Evolutionary conservation across 2,113 vertebrate species (phyloP), one percentile per base, ranked within the genome.

Genomic region (Ramphastos sulfuratus): DNA sequence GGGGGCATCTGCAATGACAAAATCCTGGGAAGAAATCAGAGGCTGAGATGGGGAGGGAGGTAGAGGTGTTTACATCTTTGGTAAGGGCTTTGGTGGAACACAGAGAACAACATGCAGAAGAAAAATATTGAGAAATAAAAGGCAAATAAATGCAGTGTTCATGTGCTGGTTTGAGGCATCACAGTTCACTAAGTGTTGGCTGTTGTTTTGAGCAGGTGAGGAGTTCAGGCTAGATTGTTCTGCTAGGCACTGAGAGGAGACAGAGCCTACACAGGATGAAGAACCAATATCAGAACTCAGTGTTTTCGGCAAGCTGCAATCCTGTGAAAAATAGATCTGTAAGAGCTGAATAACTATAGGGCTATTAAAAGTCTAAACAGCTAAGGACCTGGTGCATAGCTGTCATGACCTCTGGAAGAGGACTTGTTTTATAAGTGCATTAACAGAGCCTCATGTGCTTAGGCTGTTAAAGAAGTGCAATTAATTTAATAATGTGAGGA

Each of bases 381-480:
- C 42, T 56, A 37, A 64, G 12, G 60, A 69, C 16, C 17, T 39
- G 79, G 20, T 48, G 6, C 17, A 24, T 33, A 76, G 37, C 33
- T 91, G 31, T 63, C 65, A 50, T 23, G 82, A 50, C 5, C 72
- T 46, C 48, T 81, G 79, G 56, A 93, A 54, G 0, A 52, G 31
- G 58, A 80, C 24, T 42, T 64, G 17, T 76, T 95, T 93, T 85
- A 0, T 73, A 66, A 82, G 42, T 73, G 33, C 27, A 4, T 77
- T 82, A 52, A n/a, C 55, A 89, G n/a, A 88, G 21, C 25, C 12
- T 82, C 37, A 9, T 37, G 13, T 65, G 15, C 46, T 93, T 77
- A 67, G 52, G 37, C n/a, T 91, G 78, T 56, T 93, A 73, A 89
- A 71, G 55, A 92, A 89, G 63, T 83, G 44, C 72, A 77, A 65